Evolutionary conservation across 2,888 invertebrate species (phyloP).

Genomic region (Eristalinus sepulchralis): DNA sequence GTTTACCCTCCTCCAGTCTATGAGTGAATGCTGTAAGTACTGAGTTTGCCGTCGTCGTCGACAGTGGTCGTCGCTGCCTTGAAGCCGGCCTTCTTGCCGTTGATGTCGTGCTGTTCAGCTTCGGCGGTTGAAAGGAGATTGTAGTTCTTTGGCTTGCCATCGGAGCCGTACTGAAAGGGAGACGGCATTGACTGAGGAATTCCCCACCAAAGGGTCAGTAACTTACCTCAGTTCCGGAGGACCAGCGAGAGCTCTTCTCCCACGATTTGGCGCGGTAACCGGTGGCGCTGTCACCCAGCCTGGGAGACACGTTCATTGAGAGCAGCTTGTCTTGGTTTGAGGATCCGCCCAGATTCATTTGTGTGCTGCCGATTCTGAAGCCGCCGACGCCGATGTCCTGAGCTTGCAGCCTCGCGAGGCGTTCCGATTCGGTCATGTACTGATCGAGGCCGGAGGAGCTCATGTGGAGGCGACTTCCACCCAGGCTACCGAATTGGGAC

Average conservation of each 20-base stretch:
- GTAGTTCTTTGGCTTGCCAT: slow-evolving; percentile 79
- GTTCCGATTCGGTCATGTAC: slow-evolving; percentile 78
- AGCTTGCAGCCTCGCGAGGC: slow-evolving; percentile 77
- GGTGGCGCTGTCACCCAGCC: slow-evolving; percentile 64
- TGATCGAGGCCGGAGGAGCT: slow-evolving; percentile 73
- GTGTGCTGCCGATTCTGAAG: slow-evolving; percentile 74
- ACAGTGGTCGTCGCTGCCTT: slow-evolving; percentile 83
- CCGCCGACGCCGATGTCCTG: slow-evolving; percentile 74
- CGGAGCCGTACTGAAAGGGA: slow-evolving; percentile 76
- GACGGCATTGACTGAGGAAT: neutral
- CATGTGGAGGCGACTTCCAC: slow-evolving; percentile 22
- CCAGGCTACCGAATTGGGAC: neutral
- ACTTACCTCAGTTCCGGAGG: slow-evolving; percentile 79
- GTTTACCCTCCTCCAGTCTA: slow-evolving; percentile 69
- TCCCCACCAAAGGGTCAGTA: neutral
- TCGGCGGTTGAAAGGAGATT: slow-evolving; percentile 80
- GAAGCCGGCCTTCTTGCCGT: slow-evolving; percentile 82
- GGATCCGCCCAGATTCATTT: slow-evolving; percentile 68
- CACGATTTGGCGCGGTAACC: slow-evolving; percentile 78
- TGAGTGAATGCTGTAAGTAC: slow-evolving; percentile 82
- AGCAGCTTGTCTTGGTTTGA: slow-evolving; percentile 30
- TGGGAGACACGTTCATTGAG: slow-evolving; percentile 20
- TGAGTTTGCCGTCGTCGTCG: slow-evolving; percentile 85
- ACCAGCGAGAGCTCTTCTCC: slow-evolving; percentile 81
- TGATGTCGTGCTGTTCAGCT: slow-evolving; percentile 80